Evolutionary conservation across 2,113 vertebrate genomes (phyloP).

Genomic region (Cnemophilus loriae): DNA sequence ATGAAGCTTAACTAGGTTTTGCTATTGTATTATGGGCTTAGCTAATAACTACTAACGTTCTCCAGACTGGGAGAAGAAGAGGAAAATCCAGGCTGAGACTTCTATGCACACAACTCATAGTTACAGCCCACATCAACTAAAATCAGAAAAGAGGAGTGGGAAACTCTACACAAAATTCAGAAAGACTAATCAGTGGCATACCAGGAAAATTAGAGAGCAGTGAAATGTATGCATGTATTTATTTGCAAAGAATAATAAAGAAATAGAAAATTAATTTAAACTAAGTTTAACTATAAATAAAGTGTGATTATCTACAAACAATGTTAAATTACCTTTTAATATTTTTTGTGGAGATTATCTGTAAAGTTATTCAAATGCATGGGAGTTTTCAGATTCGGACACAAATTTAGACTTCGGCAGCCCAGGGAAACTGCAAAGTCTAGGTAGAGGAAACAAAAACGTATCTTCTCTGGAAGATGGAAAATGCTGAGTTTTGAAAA

Average conservation of each 20-base stretch:
- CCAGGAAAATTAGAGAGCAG: not conserved
- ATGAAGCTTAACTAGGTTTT: not conserved
- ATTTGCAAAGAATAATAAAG: not conserved
- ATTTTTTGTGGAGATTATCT: not conserved
- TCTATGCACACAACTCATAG: not conserved
- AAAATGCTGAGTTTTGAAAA: not conserved
- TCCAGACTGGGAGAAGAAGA: not conserved
- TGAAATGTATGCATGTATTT: not conserved
- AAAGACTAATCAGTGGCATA: not conserved
- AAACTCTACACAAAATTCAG: not conserved
- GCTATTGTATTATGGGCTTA: not conserved
- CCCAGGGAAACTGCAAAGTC: not conserved
- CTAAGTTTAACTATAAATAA: not conserved
- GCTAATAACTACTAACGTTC: not conserved
- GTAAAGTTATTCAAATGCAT: not conserved
- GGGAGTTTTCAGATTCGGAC: not conserved
- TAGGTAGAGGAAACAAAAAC: not conserved
- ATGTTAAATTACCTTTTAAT: not conserved
- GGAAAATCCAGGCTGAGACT: not conserved
- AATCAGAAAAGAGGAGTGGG: not conserved
- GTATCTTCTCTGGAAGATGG: not conserved
- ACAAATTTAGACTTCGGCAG: not conserved
- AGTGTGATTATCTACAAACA: not conserved
- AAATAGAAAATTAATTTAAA: not conserved
- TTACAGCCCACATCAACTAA: not conserved